Evolutionary conservation across 2,888 invertebrate genomes (phyloP).

Genomic region (Xanthorhoe designata): DNA sequence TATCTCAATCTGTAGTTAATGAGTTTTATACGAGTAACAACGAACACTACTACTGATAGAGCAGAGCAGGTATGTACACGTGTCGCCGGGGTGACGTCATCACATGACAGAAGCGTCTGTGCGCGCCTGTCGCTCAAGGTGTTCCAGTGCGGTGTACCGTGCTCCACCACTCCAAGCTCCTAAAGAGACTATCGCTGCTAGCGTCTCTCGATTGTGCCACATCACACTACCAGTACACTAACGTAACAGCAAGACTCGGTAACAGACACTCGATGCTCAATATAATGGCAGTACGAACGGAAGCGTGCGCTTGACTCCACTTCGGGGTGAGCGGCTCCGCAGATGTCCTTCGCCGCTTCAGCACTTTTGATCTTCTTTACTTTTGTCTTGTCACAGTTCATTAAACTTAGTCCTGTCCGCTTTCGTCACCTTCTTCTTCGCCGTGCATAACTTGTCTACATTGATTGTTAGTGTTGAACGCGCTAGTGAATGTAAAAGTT

Average conservation of each 20-base stretch:
- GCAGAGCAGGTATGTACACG: slow-evolving; percentile 79
- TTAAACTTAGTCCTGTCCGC: slow-evolving; percentile 20
- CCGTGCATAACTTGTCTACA: slow-evolving; percentile 49
- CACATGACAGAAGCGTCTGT: slow-evolving; percentile 75
- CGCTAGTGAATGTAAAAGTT: slow-evolving; percentile 51
- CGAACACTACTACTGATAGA: slow-evolving; percentile 73
- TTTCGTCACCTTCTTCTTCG: slow-evolving; percentile 16
- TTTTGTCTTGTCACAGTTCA: slow-evolving; percentile 25
- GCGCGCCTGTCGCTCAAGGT: slow-evolving; percentile 82
- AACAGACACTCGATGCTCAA: slow-evolving; percentile 81
- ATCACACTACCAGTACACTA: slow-evolving; percentile 84
- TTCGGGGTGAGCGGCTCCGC: slow-evolving; percentile 42
- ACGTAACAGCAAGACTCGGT: slow-evolving; percentile 79
- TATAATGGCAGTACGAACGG: slow-evolving; percentile 79
- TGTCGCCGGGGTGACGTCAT: slow-evolving; percentile 67
- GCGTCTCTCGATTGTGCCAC: slow-evolving; percentile 75
- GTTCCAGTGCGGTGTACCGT: slow-evolving; percentile 75
- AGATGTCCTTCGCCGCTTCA: slow-evolving; percentile 48
- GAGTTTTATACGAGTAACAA: slow-evolving; percentile 46
- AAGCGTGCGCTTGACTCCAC: slow-evolving; percentile 47
- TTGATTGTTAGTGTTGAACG: slow-evolving; percentile 52
- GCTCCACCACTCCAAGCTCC: slow-evolving; percentile 79
- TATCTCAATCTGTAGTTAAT: slow-evolving; percentile 63
- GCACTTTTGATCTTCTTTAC: slow-evolving; percentile 35
- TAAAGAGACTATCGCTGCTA: slow-evolving; percentile 73